A percentile compares a stretch with the other conserved stretches of the same genome.
phyloP scores from a whole-genome alignment of 1,140 invertebrate species.

The Melipona quadrifasciata region DNA sequence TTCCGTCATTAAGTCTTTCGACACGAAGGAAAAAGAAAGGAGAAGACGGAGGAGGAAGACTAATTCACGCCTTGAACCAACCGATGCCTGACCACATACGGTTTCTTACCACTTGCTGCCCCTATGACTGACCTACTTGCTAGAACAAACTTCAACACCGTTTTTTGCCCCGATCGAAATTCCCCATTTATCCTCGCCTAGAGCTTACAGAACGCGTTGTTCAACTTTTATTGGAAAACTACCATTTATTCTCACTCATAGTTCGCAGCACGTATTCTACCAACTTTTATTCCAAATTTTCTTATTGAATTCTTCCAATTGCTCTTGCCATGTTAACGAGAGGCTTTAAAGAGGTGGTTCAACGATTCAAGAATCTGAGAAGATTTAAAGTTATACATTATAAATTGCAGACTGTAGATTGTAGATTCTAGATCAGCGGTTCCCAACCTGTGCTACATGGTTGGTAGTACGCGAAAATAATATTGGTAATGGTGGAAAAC shows the following conservation, averaged over 20 bases:
- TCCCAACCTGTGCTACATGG: too few relatives aligned
- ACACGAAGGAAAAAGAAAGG: not conserved
- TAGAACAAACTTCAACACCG: not conserved
- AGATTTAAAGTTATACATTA: not conserved
- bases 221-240: constrained; percentile 2
- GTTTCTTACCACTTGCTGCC: not conserved
- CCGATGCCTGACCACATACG: not conserved
- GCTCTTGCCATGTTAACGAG: not conserved
- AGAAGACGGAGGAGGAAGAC: not conserved
- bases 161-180: not conserved
- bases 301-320: not conserved
- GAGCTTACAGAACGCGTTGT: not conserved
- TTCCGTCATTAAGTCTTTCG: constrained; percentile 17
- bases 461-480: too few relatives aligned
- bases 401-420: too few relatives aligned
- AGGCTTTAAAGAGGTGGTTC: not conserved
- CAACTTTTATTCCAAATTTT: not conserved
- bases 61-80: not conserved
- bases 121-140: not conserved
- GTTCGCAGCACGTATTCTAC: not conserved
- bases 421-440: too few relatives aligned
- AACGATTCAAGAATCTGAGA: not conserved
- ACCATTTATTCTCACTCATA: not conserved
- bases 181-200: not conserved
- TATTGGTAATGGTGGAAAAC: too few relatives aligned